Conservation (phyloP, 2,113 vertebrate genomes). For the Melanerpes formicivorus region DNA sequence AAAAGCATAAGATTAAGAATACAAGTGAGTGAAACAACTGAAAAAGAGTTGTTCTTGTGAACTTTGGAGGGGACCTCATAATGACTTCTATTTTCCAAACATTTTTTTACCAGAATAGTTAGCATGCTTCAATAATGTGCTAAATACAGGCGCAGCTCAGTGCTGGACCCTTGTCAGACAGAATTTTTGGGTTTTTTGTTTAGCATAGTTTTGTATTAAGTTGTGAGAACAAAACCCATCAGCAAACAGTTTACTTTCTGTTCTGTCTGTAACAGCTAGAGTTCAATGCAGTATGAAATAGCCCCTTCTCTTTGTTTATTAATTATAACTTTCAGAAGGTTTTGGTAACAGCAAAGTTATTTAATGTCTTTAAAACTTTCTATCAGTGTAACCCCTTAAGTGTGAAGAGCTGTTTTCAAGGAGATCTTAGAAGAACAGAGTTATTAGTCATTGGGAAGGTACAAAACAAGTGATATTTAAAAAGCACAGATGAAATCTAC, state of each 20-base stretch:
- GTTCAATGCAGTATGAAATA: neutral
- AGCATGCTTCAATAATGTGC: slow-evolving; percentile 32
- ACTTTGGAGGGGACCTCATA: neutral
- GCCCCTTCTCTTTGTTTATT: neutral
- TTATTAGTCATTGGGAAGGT: slow-evolving; percentile 41
- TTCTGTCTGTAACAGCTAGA: neutral
- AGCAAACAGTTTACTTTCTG: slow-evolving; percentile 36
- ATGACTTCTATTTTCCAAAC: slow-evolving; percentile 5
- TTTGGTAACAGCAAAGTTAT: neutral
- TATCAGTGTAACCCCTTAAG: neutral
- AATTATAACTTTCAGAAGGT: neutral
- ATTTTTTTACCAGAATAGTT: slow-evolving; percentile 43
- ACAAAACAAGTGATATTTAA: slow-evolving; percentile 25
- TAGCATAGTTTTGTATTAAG: slow-evolving; percentile 44
- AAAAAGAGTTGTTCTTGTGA: neutral
- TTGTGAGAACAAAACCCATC: slow-evolving; percentile 49
- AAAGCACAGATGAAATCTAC: neutral
- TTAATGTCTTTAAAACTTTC: neutral
- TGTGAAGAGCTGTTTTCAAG: slow-evolving; percentile 3
- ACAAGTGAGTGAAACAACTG: neutral
- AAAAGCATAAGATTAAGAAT: neutral
- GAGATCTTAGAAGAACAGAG: slow-evolving; percentile 17
- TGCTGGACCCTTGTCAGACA: slow-evolving; percentile 41
- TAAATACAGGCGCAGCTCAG: slow-evolving; percentile 35
- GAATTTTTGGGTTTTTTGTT: slow-evolving; percentile 61